Evolutionary conservation across 2,888 invertebrate genomes (phyloP).

Genomic region (Cephonodes hylas): DNA sequence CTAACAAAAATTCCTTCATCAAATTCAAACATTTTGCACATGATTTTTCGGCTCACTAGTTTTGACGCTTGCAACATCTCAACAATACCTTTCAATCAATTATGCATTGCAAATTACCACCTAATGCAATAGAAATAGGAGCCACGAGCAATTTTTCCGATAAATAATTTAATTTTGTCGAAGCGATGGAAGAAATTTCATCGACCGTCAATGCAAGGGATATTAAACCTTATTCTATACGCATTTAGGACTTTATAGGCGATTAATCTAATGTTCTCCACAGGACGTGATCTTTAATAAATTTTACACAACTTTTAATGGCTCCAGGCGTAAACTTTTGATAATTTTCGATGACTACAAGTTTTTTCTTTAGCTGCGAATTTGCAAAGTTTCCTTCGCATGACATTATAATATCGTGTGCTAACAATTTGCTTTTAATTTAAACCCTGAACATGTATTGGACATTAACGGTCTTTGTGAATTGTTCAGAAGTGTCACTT

Average conservation of each 20-base stretch:
- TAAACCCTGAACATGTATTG: neutral
- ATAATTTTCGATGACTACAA: conserved; percentile 43
- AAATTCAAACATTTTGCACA: neutral
- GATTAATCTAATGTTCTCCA: neutral
- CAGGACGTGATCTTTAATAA: conserved; percentile 46
- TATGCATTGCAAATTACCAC: neutral
- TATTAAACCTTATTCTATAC: neutral
- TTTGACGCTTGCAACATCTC: neutral
- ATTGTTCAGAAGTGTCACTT: conserved; percentile 2
- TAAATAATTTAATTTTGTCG: conserved; percentile 9
- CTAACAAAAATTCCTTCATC: neutral
- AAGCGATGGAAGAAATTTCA: neutral
- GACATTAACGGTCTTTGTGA: neutral
- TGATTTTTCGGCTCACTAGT: neutral
- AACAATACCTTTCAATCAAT: neutral
- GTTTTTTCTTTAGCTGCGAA: conserved; percentile 25
- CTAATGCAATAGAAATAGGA: neutral
- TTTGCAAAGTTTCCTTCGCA: conserved; percentile 8
- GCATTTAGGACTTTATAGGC: neutral
- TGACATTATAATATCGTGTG: neutral
- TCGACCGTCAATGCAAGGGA: neutral
- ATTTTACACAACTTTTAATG: conserved; percentile 60
- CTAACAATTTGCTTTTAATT: conserved; percentile 7
- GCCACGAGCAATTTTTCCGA: neutral
- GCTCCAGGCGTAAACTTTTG: conserved; percentile 40